Conservation (phyloP, 1,140 invertebrate species). For the Antheraea mylitta region DNA sequence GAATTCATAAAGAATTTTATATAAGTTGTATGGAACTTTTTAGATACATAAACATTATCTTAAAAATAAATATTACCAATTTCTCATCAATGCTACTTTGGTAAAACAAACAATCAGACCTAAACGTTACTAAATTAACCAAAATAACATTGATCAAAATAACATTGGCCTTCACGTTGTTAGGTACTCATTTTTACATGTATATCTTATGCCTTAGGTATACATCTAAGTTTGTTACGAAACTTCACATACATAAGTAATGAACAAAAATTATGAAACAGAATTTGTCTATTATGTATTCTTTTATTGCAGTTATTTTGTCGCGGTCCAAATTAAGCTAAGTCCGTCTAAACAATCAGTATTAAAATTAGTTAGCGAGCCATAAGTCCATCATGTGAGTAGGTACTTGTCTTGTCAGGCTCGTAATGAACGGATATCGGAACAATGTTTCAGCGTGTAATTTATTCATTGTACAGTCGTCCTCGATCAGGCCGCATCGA, state of each 20-base stretch:
- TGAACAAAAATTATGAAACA: constrained; percentile 37
- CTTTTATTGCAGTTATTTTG: constrained; percentile 44
- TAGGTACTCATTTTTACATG: no score
- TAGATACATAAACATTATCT: no score
- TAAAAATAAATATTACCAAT: no score
- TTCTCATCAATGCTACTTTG: no score
- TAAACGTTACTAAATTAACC: no score
- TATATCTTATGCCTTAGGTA: no score
- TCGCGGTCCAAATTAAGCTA: constrained; percentile 32
- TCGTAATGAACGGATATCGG: constrained; percentile 67
- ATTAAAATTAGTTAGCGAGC: constrained; percentile 57
- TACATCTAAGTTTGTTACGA: not conserved
- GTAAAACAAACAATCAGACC: no score
- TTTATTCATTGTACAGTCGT: constrained; percentile 76
- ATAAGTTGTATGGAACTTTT: no score
- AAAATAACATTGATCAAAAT: not conserved
- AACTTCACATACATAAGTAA: constrained; percentile 15
- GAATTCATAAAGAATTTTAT: no score
- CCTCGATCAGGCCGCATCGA: constrained; percentile 59
- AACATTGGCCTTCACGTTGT: no score
- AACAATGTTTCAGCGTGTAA: constrained; percentile 77
- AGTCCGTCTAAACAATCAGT: constrained; percentile 59
- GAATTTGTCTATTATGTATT: constrained; percentile 21
- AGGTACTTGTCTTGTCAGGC: constrained; percentile 36
- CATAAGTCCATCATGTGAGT: constrained; percentile 38